phyloP scores from a whole-genome alignment of 2,797 vertebrate species.

The Trematomus bernacchii region DNA sequence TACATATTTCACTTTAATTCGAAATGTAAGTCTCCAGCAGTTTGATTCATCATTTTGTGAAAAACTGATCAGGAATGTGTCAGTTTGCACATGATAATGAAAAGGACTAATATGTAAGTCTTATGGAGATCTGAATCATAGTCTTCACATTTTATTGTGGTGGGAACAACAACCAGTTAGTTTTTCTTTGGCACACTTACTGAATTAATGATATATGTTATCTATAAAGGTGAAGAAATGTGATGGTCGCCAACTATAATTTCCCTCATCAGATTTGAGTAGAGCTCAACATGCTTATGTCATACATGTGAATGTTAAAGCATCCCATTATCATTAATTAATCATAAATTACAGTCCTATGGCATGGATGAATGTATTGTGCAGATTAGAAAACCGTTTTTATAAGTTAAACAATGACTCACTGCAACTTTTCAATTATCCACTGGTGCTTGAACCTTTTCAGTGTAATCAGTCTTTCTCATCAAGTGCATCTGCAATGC shows the following conservation, averaged over 20 bases:
- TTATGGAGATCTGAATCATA: not conserved
- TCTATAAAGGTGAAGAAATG: not conserved
- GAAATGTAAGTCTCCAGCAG: conserved; percentile 10
- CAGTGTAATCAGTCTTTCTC: not conserved
- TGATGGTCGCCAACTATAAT: not conserved
- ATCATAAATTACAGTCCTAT: not conserved
- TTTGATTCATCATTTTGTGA: not conserved
- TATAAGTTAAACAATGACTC: not conserved
- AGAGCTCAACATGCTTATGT: not conserved
- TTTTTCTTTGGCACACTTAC: not conserved
- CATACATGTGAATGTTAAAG: not conserved
- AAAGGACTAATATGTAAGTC: no score
- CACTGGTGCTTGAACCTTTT: not conserved
- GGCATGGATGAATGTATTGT: no score
- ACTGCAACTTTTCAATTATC: not conserved
- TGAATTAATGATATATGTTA: not conserved
- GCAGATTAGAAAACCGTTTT: not conserved
- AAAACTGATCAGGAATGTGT: not conserved
- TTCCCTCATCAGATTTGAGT: not conserved
- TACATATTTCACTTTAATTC: conserved; percentile 1
- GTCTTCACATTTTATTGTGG: no score
- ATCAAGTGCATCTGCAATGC: not conserved
- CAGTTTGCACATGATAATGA: not conserved
- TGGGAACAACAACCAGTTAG: no score
- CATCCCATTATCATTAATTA: not conserved